Percentiles rank a stretch among this genome's conserved stretches.
phyloP scores from a whole-genome alignment of 2,797 vertebrate species.

The Rachycentron canadum region DNA sequence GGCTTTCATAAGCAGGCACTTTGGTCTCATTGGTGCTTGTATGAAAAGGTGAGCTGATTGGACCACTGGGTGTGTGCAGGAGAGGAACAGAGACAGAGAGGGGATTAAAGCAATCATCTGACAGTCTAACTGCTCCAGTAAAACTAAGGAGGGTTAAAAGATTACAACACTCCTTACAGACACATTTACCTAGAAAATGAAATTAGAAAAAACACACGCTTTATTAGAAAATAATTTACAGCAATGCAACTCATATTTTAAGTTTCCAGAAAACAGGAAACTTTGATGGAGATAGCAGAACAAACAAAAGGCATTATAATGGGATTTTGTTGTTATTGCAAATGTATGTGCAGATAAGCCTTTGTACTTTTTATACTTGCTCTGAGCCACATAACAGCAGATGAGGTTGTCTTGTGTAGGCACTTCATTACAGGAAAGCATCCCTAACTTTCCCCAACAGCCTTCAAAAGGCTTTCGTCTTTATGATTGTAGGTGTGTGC shows the following conservation, averaged over 20 bases:
- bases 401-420: not conserved
- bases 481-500: not conserved
- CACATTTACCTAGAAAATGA: conserved; percentile 20
- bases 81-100: conserved; percentile 12
- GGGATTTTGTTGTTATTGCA: conserved; percentile 2
- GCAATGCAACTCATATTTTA: conserved; percentile 7
- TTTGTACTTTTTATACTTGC: not conserved
- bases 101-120: conserved; percentile 70
- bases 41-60: conserved; percentile 38
- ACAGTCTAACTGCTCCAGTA: conserved; percentile 42
- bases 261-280: conserved; percentile 54
- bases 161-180: conserved; percentile 57
- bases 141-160: conserved; percentile 67
- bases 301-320: not conserved
- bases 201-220: conserved; percentile 47
- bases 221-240: conserved; percentile 63
- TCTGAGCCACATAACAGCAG: not conserved
- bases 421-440: not conserved
- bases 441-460: not conserved
- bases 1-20: conserved; percentile 15
- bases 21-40: conserved; percentile 23
- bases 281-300: conserved; percentile 6
- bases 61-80: conserved; percentile 1
- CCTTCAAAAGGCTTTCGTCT: not conserved
- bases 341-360: conserved; percentile 3